Evolutionary conservation across 2,888 invertebrate species (phyloP), one percentile per base, ranked within the genome.

Genomic region (Stenchaetothrips biformis): DNA sequence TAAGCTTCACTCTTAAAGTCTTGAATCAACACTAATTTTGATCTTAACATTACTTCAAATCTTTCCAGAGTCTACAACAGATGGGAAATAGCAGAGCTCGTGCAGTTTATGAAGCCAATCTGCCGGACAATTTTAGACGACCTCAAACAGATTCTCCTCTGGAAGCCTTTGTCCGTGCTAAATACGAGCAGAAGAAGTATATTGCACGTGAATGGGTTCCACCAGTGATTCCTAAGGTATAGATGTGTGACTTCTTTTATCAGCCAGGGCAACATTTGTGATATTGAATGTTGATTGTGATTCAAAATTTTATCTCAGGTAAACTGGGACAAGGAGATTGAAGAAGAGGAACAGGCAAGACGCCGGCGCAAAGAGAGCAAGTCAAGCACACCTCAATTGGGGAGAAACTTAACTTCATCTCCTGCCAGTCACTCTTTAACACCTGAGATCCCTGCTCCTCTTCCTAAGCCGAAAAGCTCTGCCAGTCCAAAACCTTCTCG

Each of bases 171-270:
- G 97, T 99, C 84, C 91, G 99, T 83, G 96, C 97, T 82, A 99
- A 99, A 88, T 99, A 99, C 87, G 99, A 99, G 87, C 95, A 96
- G 86, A 99, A 98, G 89, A 98, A 98, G 87, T 99, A 98, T 87
- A 95, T 98, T 85, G 98, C 98, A n/a, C 92, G 94, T 84, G 98
- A 98, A 88, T 98, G 97, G 97, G 95, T 98, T 79, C 95, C 94
- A 74, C 95, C 95, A 18, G 90, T 93, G 8, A 88, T 93, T 84
- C 95, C 96, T 7, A 95, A 95, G 88, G 94, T 94, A 82, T 92
- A 90, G 78, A 78, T 3, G 18, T 79, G 27, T 77, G 25, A 16
- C 48, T 47, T n/a, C 16, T 7, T 37, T 37, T 47, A 47, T 4
- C 18, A 25, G 27, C 47, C 37, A 37, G 37, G 37, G 37, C 53